Conservation (phyloP, 2,888 invertebrate species). For the Pseudoips prasinana region DNA sequence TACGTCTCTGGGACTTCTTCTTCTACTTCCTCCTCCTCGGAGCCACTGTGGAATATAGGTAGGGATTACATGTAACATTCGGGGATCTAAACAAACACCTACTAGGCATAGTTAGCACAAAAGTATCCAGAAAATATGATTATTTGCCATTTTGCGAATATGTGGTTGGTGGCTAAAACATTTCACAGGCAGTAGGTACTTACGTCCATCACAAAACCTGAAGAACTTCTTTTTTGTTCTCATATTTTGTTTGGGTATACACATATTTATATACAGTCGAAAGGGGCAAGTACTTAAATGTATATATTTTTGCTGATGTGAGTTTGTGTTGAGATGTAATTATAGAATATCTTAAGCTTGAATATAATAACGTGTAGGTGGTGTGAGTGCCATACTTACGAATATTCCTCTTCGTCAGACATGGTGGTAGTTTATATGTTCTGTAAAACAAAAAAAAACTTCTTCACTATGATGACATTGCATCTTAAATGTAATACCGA, state of each 20-base stretch:
- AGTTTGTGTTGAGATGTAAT: conserved; percentile 12
- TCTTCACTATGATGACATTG: neutral
- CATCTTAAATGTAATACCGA: no score
- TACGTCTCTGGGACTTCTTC: conserved; percentile 90
- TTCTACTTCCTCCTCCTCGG: conserved; percentile 89
- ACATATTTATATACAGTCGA: conserved; percentile 9
- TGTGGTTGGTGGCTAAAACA: no score
- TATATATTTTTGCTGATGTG: conserved; percentile 12
- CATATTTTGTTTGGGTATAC: conserved; percentile 2
- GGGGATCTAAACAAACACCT: conserved; percentile 17
- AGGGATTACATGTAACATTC: conserved; percentile 31
- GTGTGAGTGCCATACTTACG: conserved; percentile 85
- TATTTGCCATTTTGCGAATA: no score
- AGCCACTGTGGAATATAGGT: conserved; percentile 70
- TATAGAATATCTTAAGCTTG: conserved; percentile 18
- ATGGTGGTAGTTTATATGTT: conserved; percentile 85
- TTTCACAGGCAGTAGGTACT: no score
- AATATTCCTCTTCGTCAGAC: conserved; percentile 98
- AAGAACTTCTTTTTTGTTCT: no score
- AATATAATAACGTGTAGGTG: conserved; percentile 14
- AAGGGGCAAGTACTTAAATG: conserved; percentile 11
- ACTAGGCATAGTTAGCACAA: conserved; percentile 28
- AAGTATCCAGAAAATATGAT: conserved; percentile 11
- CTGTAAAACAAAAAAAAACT: conserved; percentile 57
- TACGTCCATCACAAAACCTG: no score